phyloP scores from a whole-genome alignment of 2,113 vertebrate species.

The Pedionomus torquatus region DNA sequence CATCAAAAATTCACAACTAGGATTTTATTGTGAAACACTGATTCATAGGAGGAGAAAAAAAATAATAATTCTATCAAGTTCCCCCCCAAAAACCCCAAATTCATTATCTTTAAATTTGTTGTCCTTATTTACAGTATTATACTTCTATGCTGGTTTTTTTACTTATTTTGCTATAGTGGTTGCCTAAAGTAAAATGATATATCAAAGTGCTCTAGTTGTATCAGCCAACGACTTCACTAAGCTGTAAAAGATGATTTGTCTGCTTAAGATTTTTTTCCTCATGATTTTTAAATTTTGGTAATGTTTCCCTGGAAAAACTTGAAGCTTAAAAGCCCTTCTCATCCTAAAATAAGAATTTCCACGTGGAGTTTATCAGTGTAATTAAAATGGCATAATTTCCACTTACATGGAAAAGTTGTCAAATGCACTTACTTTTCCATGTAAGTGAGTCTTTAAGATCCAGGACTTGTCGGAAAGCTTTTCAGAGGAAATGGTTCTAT shows the following conservation, averaged over 20 bases:
- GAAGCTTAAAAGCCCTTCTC: not conserved
- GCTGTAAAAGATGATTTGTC: not conserved
- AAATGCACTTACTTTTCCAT: not conserved
- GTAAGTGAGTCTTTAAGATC: not conserved
- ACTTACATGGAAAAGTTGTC: constrained; percentile 8
- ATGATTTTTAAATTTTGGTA: not conserved
- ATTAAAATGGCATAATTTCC: not conserved
- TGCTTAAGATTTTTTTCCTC: not conserved
- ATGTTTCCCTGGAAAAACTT: not conserved
- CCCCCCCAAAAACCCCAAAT: accelerated
- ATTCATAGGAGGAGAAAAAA: accelerated
- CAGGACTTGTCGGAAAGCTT: not conserved
- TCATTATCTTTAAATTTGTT: not conserved
- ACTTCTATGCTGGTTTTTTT: not conserved
- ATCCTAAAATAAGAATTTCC: constrained; percentile 3
- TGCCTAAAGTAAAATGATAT: not conserved
- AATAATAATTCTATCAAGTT: not conserved
- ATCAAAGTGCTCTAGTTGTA: not conserved
- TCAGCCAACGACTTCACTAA: not conserved
- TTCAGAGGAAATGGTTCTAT: not conserved
- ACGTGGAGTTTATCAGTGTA: not conserved
- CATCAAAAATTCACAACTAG: not conserved
- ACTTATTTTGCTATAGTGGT: not conserved
- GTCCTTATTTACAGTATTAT: not conserved
- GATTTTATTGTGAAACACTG: not conserved